Percentiles rank a stretch among this genome's conserved stretches.
phyloP scores from a whole-genome alignment of 1,140 invertebrate genomes.

The Liolophura sinensis region DNA sequence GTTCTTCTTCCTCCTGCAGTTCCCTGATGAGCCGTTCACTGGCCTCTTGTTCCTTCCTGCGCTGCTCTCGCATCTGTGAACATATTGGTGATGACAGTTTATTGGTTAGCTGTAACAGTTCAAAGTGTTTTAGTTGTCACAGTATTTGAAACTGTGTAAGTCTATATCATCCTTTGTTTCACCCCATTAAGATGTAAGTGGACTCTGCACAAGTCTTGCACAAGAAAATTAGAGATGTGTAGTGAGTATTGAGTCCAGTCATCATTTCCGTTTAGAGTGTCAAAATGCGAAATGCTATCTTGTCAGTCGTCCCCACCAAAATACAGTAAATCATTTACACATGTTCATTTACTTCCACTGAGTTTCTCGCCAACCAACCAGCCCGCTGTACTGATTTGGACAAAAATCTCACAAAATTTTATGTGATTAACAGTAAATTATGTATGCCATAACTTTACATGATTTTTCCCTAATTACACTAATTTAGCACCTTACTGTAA shows the following conservation, averaged over 20 bases:
- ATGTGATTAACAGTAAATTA: neutral
- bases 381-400: neutral
- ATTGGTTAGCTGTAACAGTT: neutral
- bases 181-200: no score
- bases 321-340: no score
- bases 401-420: neutral
- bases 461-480: neutral
- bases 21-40: constrained; percentile 37
- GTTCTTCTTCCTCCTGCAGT: constrained; percentile 32
- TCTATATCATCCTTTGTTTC: no score
- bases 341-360: no score
- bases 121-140: neutral
- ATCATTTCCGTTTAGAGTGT: no score
- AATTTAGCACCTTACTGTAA: neutral
- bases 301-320: no score
- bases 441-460: neutral
- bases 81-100: neutral
- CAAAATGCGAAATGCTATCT: no score
- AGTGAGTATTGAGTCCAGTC: no score
- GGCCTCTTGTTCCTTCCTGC: constrained; percentile 32
- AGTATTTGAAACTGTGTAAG: no score
- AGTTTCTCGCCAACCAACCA: no score
- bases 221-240: no score
- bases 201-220: no score
- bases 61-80: constrained; percentile 30